These are phyloP conservation scores for Chromobotia macracanthus DNA, from an alignment of 2,797 vertebrate species.

Conservation along the genomic window DNA sequence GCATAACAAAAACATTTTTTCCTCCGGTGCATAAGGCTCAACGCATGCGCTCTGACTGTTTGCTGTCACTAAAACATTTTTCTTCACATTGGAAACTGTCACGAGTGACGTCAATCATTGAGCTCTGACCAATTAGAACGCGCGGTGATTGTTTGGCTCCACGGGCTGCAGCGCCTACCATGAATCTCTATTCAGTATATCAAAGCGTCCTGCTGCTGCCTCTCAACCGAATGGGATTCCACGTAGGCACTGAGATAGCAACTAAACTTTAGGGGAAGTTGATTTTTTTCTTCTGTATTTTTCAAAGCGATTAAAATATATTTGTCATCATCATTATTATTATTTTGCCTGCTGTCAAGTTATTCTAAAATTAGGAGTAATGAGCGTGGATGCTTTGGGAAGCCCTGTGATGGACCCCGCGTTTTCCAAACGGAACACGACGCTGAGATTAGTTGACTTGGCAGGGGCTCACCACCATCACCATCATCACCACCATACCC, in stretches of 20 bases:
- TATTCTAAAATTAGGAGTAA: conserved; percentile 87
- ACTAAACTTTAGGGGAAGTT: conserved; percentile 79
- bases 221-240: conserved; percentile 87
- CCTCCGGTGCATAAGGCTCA: conserved; percentile 65
- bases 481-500: conserved; percentile 87
- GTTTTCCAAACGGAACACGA: conserved; percentile 89
- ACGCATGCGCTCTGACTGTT: conserved; percentile 81
- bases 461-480: conserved; percentile 85
- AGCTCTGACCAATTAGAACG: conserved; percentile 86
- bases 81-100: conserved; percentile 85
- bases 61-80: conserved; percentile 83
- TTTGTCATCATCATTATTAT: conserved; percentile 85
- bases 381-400: conserved; percentile 88
- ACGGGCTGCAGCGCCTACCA: conserved; percentile 84
- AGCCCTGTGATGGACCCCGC: conserved; percentile 88
- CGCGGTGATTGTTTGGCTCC: conserved; percentile 87
- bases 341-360: conserved; percentile 89
- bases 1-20: conserved; percentile 74
- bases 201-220: conserved; percentile 89
- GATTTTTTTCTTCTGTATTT: conserved; percentile 66
- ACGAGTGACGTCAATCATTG: conserved; percentile 87
- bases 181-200: conserved; percentile 91
- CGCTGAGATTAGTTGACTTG: conserved; percentile 92
- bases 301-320: conserved; percentile 85
- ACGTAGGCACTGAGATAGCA: conserved; percentile 86